Percentiles rank a stretch among this genome's conserved stretches.
Conservation (phyloP, 2,113 vertebrate species). For the Halcyon senegalensis region DNA sequence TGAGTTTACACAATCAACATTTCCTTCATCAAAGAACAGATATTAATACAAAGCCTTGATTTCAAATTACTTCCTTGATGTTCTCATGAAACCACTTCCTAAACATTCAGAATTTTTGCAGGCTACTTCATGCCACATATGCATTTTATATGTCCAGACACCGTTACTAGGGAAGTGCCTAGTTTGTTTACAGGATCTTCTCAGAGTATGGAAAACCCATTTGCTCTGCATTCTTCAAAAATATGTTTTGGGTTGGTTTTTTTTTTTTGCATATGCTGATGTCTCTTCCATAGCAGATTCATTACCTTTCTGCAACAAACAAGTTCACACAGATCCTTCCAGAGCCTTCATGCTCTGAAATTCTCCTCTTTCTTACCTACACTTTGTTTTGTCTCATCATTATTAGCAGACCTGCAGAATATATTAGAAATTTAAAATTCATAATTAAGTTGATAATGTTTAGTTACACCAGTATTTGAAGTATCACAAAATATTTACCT, state of each 20-base stretch:
- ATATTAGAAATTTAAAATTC: constrained; percentile 36
- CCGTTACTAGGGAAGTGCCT: not conserved
- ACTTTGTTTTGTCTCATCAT: constrained; percentile 37
- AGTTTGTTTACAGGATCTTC: not conserved
- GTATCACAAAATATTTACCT: constrained; percentile 34
- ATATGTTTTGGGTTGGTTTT: not conserved
- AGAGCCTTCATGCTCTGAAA: constrained; percentile 56
- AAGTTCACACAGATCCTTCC: constrained; percentile 42
- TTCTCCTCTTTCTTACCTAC: constrained; percentile 39
- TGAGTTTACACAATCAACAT: not conserved
- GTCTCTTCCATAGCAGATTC: constrained; percentile 28
- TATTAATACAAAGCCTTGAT: not conserved
- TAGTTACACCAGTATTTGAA: not conserved
- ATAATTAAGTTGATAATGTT: not conserved
- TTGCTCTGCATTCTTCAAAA: not conserved
- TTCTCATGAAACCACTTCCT: not conserved
- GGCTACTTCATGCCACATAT: not conserved
- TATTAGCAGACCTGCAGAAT: constrained; percentile 42
- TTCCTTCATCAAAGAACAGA: not conserved
- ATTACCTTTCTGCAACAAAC: constrained; percentile 55
- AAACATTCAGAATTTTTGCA: not conserved
- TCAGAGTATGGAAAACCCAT: not conserved
- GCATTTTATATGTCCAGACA: not conserved
- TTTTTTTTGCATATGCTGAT: not conserved
- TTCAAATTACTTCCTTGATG: not conserved